Base-by-base conservation (phyloP, 2,888 invertebrate genomes). In the Melinopterus prodromus region DNA sequence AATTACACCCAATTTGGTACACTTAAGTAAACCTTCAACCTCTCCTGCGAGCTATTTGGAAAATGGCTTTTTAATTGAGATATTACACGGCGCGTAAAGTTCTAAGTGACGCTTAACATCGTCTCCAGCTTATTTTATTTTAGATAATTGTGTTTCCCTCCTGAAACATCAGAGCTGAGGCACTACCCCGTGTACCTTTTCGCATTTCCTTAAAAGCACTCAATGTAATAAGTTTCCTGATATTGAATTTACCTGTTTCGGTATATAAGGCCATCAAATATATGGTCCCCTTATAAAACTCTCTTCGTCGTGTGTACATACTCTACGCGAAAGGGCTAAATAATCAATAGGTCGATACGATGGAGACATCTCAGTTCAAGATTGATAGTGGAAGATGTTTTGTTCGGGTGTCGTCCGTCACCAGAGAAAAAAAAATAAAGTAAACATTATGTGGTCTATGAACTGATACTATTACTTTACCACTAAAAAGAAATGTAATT, bases 181-280 rank as follows among this genome's bases (percentile, higher is more conserved):
- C 36, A 35, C 37, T 74, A 36, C 35, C 12, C 37, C 16, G 74
- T 74, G 74, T 74, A 74, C 74, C 36, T 74, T 53, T 72, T 74
- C 74, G 74, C 16, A 35, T 70, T 77, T 77, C 77, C 70, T 38
- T 76, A 69, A 70, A 70, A 69, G 77, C 77, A 77, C 77, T 77
- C 77, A 26, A 69, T 69, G 76, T 76, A 76, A 76, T 76, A 76
- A n/a, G 53, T 37, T 76, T 76, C 69, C 15, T 16, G 16, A 15
- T 70, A 77, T 77, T 70, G 35, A 15, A 69, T 77, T 77, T 70
- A 26, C 74, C 36, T 16, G 71, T 74, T 74, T 74, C 74, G 74
- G n/a, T 74, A 74, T 26, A 26, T 74, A 74, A 53, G 53, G 53
- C 53, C 12, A 53, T 53, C 3, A 53, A 53, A 53, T 53, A 53